Conservation (phyloP, 2,113 vertebrate genomes). For the Madoqua kirkii region DNA sequence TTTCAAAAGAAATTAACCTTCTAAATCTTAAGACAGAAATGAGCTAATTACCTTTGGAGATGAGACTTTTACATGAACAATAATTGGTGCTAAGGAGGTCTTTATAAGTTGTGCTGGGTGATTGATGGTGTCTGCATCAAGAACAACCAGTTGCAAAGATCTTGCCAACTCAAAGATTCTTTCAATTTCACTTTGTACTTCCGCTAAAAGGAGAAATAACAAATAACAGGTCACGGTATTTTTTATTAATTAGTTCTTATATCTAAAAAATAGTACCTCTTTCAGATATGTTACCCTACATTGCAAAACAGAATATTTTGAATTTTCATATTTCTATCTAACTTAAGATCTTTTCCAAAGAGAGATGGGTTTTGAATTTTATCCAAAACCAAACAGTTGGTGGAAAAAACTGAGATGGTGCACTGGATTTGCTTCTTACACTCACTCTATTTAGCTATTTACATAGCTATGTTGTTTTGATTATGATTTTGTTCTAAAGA, state of each 20-base stretch:
- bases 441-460: not conserved
- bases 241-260: not conserved
- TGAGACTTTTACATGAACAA: constrained; percentile 98
- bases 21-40: constrained; percentile 12
- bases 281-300: not conserved
- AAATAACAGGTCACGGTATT: constrained; percentile 11
- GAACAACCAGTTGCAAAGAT: constrained; percentile 95
- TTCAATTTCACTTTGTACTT: constrained; percentile 98
- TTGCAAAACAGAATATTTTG: not conserved
- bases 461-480: not conserved
- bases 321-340: not conserved
- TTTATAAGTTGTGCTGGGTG: constrained; percentile 98
- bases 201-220: constrained; percentile 80
- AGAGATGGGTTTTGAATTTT: not conserved
- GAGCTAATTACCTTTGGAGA: constrained; percentile 92
- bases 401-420: not conserved
- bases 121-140: constrained; percentile 98
- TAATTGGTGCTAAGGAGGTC: constrained; percentile 97
- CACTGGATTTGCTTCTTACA: not conserved
- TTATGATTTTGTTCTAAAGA: constrained; percentile 12
- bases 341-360: not conserved
- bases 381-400: not conserved
- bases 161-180: constrained; percentile 97
- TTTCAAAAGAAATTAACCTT: not conserved
- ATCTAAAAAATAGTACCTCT: constrained; percentile 1